Evolutionary conservation across 2,797 vertebrate species (phyloP).

Genomic region (Coccyzus lansbergi): DNA sequence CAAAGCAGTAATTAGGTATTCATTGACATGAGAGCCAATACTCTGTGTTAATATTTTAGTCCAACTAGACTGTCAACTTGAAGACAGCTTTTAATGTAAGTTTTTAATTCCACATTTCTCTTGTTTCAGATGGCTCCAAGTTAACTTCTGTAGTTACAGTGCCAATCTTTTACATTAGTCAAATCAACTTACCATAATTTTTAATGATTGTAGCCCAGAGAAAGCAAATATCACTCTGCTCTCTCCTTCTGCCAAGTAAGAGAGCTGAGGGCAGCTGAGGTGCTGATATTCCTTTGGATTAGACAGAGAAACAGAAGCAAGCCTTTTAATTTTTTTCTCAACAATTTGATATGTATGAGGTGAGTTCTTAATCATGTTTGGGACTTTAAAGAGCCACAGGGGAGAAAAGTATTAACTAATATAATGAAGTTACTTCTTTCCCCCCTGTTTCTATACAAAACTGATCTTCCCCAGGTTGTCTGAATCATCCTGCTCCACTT

Average conservation of each 20-base stretch:
- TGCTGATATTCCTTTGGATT: not conserved
- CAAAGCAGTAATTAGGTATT: slow-evolving; percentile 21
- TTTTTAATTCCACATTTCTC: slow-evolving; percentile 8
- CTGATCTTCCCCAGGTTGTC: not conserved
- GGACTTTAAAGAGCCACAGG: not conserved
- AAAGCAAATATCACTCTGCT: not conserved
- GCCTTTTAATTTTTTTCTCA: not conserved
- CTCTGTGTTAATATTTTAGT: not conserved
- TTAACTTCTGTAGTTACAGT: not conserved
- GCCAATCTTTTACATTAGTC: not conserved
- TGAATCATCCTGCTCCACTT: not conserved
- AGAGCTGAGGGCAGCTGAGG: not conserved
- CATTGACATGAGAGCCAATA: not conserved
- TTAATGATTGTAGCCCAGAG: not conserved
- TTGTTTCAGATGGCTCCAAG: not conserved
- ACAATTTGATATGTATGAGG: not conserved
- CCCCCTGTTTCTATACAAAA: not conserved
- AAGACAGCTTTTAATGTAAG: slow-evolving; percentile 13
- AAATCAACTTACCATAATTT: not conserved
- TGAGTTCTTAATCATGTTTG: not conserved
- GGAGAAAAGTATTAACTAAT: not conserved
- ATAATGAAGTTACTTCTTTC: not conserved
- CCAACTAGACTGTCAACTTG: not conserved
- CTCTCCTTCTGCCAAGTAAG: not conserved
- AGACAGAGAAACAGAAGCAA: not conserved